These are phyloP conservation scores for Timema cristinae DNA, from an alignment of 2,888 invertebrate species.

Conservation along the genomic window DNA sequence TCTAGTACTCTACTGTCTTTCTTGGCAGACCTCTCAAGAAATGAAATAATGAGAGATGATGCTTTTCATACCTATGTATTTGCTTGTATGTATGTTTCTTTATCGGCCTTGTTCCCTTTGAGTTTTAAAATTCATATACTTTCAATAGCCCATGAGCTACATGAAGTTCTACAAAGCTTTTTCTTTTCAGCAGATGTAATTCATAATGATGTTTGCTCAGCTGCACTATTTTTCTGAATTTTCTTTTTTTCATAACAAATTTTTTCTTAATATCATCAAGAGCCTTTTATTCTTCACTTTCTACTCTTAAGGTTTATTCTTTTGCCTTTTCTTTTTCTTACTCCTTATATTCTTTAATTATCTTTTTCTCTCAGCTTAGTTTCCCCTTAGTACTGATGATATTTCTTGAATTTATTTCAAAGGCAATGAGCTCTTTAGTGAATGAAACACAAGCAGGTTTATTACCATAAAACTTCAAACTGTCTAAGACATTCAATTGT, in stretches of 20 bases:
- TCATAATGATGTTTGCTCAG: conserved; percentile 6
- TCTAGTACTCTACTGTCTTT: too few species aligned
- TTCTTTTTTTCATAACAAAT: conserved; percentile 4
- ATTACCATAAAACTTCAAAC: conserved; percentile 8
- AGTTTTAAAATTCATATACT: conserved; percentile 3
- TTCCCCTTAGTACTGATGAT: conserved; percentile 10
- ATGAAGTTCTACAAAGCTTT: conserved; percentile 8
- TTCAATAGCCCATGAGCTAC: conserved; percentile 11
- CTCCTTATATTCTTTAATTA: background rate
- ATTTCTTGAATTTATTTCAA: too few species aligned
- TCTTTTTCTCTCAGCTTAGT: conserved; percentile 4
- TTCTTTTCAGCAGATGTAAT: conserved; percentile 2
- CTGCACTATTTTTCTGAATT: background rate
- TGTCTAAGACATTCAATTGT: conserved; percentile 8
- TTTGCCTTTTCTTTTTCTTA: background rate
- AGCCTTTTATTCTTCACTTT: background rate
- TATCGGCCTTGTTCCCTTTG: conserved; percentile 3
- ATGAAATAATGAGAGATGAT: background rate
- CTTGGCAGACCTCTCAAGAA: background rate
- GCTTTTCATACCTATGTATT: background rate
- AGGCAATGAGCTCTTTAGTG: background rate
- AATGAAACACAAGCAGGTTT: conserved; percentile 8
- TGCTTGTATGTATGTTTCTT: conserved; percentile 9
- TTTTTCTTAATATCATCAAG: conserved; percentile 9
- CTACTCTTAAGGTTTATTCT: conserved; percentile 3